Percentiles rank a stretch among this genome's conserved stretches.
These are phyloP conservation scores for Lepidonotus clava DNA, from an alignment of 2,888 invertebrate species.

Conservation along the genomic window DNA sequence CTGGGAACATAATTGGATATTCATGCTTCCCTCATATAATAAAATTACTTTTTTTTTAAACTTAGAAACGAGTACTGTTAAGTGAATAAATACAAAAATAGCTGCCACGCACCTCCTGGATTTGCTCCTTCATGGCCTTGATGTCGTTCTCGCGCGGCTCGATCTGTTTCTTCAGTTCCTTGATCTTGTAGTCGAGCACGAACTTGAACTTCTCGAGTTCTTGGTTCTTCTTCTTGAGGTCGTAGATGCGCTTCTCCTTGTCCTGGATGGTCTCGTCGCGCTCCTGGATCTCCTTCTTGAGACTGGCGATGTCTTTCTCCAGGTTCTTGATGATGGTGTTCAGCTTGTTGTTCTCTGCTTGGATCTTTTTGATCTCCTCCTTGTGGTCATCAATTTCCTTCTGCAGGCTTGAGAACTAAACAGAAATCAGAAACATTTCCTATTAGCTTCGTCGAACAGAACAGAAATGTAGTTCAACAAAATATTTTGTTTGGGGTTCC, in stretches of 20 bases:
- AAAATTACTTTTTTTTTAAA: no score
- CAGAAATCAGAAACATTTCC: no score
- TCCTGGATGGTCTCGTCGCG: constrained; percentile 91
- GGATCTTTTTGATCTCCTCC: constrained; percentile 82
- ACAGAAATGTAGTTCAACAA: constrained; percentile 1
- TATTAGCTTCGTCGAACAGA: constrained; percentile 11
- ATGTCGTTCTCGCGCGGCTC: constrained; percentile 93
- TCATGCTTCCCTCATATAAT: no score
- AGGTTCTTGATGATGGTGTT: constrained; percentile 87
- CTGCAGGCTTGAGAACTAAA: constrained; percentile 79
- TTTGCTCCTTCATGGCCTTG: constrained; percentile 90
- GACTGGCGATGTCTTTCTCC: constrained; percentile 88
- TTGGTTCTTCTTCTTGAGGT: constrained; percentile 89
- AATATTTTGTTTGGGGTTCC: background rate
- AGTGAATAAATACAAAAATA: no score
- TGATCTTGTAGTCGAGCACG: constrained; percentile 93
- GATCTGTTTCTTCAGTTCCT: constrained; percentile 91
- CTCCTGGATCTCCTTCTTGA: constrained; percentile 92
- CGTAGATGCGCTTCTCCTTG: constrained; percentile 91
- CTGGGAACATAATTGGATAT: no score
- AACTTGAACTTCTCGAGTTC: constrained; percentile 95
- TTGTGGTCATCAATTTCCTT: constrained; percentile 81
- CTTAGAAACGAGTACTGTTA: no score
- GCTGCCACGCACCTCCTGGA: constrained; percentile 82
- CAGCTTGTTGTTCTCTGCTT: constrained; percentile 87